A percentile compares a stretch with the other conserved stretches of the same genome.
phyloP scores from a whole-genome alignment of 2,797 vertebrate species.

The Eidolon dupreanum region DNA sequence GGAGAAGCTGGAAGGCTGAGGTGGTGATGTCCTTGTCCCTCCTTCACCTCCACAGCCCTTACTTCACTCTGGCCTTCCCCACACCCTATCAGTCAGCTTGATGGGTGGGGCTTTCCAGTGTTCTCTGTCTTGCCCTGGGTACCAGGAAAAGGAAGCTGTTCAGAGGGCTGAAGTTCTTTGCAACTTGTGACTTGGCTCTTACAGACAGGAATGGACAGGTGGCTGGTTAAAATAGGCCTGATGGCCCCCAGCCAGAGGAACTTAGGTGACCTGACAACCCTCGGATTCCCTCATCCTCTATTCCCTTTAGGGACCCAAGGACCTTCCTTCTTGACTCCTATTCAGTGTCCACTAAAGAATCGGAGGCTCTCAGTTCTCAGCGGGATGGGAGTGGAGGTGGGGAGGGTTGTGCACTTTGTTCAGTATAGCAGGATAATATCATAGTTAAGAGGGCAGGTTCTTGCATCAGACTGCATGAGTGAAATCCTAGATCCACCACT shows the following conservation, averaged over 20 bases:
- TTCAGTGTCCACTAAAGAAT: not conserved
- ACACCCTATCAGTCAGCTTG: not conserved
- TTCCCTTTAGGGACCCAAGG: constrained; percentile 12
- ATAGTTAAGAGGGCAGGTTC: not conserved
- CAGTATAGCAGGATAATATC: not conserved
- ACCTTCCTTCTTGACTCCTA: constrained; percentile 22
- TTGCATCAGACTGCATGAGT: not conserved
- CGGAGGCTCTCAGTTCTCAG: not conserved
- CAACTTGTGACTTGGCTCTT: constrained; percentile 73
- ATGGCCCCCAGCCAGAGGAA: constrained; percentile 72
- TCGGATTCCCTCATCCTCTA: constrained; percentile 45
- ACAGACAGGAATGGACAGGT: constrained; percentile 75
- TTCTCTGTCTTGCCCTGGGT: constrained; percentile 35
- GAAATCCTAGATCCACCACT: not conserved
- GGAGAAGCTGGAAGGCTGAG: constrained; percentile 5
- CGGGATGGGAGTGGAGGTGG: not conserved
- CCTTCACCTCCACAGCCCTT: not conserved
- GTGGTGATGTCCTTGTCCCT: not conserved
- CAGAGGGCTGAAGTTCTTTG: constrained; percentile 54
- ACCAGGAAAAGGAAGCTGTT: constrained; percentile 57
- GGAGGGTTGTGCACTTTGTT: not conserved
- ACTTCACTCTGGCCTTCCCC: not conserved
- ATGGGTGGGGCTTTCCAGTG: not conserved
- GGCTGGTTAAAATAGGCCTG: constrained; percentile 78
- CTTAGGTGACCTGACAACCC: constrained; percentile 77